phyloP scores from a whole-genome alignment of 2,888 invertebrate species.

The Volucella zonaria region DNA sequence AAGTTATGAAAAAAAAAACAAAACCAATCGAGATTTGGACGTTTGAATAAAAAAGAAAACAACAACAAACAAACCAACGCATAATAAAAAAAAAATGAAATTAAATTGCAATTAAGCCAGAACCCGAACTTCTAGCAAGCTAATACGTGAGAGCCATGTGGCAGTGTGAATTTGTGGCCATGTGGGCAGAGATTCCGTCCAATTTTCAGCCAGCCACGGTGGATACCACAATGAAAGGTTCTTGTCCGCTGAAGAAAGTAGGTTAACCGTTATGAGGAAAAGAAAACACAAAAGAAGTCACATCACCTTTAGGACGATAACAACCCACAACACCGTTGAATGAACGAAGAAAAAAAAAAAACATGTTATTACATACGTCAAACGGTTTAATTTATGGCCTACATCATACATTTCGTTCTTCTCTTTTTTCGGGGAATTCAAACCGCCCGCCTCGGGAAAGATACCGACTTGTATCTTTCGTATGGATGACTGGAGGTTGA shows the following conservation, averaged over 20 bases:
- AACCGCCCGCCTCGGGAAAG: slow-evolving; percentile 40
- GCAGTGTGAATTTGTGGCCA: neutral
- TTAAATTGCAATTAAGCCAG: slow-evolving; percentile 50
- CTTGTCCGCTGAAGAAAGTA: slow-evolving; percentile 61
- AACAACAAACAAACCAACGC: neutral
- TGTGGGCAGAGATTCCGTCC: slow-evolving; percentile 16
- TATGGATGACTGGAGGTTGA: slow-evolving; percentile 29
- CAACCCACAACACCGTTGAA: slow-evolving; percentile 1
- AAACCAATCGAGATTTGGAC: no score
- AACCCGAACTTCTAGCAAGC: neutral
- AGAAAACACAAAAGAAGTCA: slow-evolving; percentile 55
- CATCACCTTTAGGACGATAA: slow-evolving; percentile 38
- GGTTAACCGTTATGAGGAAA: slow-evolving; percentile 67
- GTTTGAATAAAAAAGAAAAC: neutral
- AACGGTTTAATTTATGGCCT: slow-evolving; percentile 61
- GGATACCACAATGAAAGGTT: slow-evolving; percentile 55
- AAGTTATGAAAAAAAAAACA: no score
- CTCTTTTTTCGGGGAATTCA: slow-evolving; percentile 58
- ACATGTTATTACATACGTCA: slow-evolving; percentile 14
- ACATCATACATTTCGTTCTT: slow-evolving; percentile 33
- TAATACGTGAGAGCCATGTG: slow-evolving; percentile 7
- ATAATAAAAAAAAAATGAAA: slow-evolving; percentile 10
- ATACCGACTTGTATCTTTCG: slow-evolving; percentile 17
- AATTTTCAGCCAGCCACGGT: neutral
- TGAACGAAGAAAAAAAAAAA: slow-evolving; percentile 27